These are phyloP conservation scores for Anser brachyrhynchus DNA, from an alignment of 2,113 vertebrate species.

Conservation along the genomic window DNA sequence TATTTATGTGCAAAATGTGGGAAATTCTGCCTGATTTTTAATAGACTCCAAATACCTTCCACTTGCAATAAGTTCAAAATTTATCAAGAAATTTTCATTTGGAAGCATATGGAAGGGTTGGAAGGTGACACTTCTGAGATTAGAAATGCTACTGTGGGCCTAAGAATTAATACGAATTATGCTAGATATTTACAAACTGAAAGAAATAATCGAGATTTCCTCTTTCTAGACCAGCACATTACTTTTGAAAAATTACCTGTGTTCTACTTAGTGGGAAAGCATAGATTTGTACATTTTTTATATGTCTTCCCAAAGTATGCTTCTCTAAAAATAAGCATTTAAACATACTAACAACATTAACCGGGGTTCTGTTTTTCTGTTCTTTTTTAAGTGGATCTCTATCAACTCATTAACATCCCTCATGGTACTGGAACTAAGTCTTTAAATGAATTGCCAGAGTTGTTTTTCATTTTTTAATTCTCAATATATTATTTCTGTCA, in stretches of 20 bases:
- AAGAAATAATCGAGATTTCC: not conserved
- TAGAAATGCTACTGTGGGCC: not conserved
- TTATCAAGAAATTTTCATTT: not conserved
- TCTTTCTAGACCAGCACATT: not conserved
- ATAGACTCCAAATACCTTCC: not conserved
- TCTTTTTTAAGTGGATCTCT: not conserved
- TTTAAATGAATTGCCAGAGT: not conserved
- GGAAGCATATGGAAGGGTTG: not conserved
- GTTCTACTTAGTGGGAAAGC: not conserved
- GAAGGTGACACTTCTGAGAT: not conserved
- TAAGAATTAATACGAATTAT: not conserved
- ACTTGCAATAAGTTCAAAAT: not conserved
- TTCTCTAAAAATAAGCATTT: not conserved
- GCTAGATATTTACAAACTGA: not conserved
- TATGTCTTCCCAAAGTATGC: rapidly evolving
- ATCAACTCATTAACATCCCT: not conserved
- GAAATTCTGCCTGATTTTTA: not conserved
- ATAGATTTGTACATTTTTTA: not conserved
- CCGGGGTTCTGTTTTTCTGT: not conserved
- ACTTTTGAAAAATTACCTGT: not conserved
- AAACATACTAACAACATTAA: not conserved
- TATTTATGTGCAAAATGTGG: not conserved
- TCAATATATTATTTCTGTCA: constrained; percentile 3
- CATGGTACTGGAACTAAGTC: not conserved
- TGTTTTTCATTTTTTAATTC: not conserved